Evolutionary conservation across 2,888 invertebrate genomes (phyloP), one percentile per base, ranked within the genome.

Genomic region (Eustalomyia histrio): DNA sequence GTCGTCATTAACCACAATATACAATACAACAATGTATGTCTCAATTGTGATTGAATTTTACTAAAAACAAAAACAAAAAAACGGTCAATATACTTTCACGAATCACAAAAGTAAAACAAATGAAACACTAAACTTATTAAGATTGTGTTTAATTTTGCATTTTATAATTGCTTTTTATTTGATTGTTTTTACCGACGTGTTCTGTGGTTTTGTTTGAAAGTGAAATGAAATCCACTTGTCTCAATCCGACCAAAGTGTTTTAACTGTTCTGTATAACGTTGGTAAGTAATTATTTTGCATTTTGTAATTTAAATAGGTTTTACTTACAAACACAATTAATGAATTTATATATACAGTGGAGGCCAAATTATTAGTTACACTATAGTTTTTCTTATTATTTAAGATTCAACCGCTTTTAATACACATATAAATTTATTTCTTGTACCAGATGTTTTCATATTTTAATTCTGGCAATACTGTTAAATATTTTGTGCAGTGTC

Each of bases 31-130:
- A 75, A 35, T 21, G 60, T 17, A 47, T 29, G 16, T 47, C 9
- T 24, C 53, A 43, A 67, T 24, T 64, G 53, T 53, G 64, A 67
- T 35, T 67, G n/a, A 35, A 72, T 53, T 53, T 65, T 47, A 67
- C 17, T 47, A 47, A 47, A 55, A 65, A n/a, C n/a, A 2, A 65
- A 65, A 64, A 43, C 4, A 65, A 24, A 58, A 78, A 71, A 71
- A 67, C 78, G 72, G 72, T 72, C 65, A 78, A 61, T 61, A 65
- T 67, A 64, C 76, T 76, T 69, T 69, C 76, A 69, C 76, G 50
- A 76, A 67, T 63, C 14, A 39, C 39, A 39, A 39, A 17, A 55
- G 18, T n/a, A 69, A 58, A 33, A 58, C 7, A 43, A 21, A 21
- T 57, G 5, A 55, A 61, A 57, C 47, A 55, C 21, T 24, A 55